Percentiles rank a stretch among this genome's conserved stretches.
Evolutionary conservation across 1,140 invertebrate genomes (phyloP).

Genomic region (Tetramorium alpestre): DNA sequence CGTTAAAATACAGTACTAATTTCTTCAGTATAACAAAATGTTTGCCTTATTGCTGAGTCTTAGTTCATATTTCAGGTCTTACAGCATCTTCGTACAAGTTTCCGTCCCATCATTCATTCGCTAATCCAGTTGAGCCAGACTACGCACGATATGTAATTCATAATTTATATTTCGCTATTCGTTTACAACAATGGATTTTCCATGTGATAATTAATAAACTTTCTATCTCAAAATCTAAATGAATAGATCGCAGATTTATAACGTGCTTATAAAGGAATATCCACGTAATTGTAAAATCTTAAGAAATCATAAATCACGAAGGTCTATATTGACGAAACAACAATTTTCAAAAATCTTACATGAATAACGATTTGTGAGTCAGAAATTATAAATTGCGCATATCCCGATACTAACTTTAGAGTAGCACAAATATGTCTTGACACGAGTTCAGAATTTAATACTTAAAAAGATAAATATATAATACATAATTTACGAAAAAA

Average conservation of each 20-base stretch:
- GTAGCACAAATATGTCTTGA: background rate
- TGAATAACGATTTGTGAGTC: background rate
- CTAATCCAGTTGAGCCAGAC: background rate
- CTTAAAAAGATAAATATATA: background rate
- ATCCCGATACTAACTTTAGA: background rate
- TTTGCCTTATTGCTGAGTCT: constrained; percentile 59
- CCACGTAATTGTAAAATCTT: background rate
- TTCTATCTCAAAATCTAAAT: background rate
- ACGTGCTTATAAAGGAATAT: background rate
- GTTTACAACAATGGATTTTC: background rate
- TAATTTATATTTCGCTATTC: background rate
- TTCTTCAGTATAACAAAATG: constrained; percentile 54
- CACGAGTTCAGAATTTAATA: background rate
- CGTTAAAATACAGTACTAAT: constrained; percentile 65
- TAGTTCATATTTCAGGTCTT: constrained; percentile 20
- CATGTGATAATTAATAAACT: background rate
- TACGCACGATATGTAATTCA: background rate
- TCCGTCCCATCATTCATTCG: background rate
- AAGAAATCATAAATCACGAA: background rate
- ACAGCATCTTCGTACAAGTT: constrained; percentile 17
- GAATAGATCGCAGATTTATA: background rate
- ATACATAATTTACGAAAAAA: background rate
- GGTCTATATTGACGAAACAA: background rate
- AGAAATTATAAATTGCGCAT: background rate
- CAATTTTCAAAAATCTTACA: background rate